Evolutionary conservation across 2,113 vertebrate genomes (phyloP).

Genomic region (Hippoglossus stenolepis): DNA sequence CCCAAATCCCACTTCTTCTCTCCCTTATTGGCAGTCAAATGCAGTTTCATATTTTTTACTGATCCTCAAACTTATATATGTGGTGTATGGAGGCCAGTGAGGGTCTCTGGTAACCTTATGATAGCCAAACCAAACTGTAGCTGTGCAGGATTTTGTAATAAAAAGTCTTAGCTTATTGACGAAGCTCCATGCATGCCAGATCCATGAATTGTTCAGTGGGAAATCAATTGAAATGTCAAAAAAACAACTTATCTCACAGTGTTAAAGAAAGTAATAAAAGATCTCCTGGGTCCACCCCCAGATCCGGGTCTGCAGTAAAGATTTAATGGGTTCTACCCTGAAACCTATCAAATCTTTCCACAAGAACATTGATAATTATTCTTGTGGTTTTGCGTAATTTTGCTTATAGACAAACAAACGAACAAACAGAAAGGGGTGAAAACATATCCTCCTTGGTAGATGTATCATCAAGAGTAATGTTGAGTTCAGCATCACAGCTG

Average conservation of each 20-base stretch:
- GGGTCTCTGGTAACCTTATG: constrained; percentile 15
- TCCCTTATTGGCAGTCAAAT: constrained; percentile 14
- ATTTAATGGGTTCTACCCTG: not conserved
- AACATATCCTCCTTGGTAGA: not conserved
- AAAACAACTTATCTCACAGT: too few species aligned
- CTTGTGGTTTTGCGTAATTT: not conserved
- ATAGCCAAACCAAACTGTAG: constrained; percentile 46
- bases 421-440: too few species aligned
- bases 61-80: constrained; percentile 20
- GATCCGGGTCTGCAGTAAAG: not conserved
- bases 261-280: too few species aligned
- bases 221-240: too few species aligned
- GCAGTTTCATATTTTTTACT: constrained; percentile 10
- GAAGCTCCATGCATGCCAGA: too few species aligned
- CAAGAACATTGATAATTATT: not conserved
- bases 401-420: too few species aligned
- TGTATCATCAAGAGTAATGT: not conserved
- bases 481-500: not conserved
- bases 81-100: constrained; percentile 26
- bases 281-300: not conserved
- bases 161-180: constrained; percentile 11
- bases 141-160: constrained; percentile 18
- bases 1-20: not conserved
- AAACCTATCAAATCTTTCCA: not conserved
- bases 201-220: too few species aligned